Evolutionary conservation across 2,797 vertebrate species (phyloP).

Genomic region (Hipposideros larvatus): DNA sequence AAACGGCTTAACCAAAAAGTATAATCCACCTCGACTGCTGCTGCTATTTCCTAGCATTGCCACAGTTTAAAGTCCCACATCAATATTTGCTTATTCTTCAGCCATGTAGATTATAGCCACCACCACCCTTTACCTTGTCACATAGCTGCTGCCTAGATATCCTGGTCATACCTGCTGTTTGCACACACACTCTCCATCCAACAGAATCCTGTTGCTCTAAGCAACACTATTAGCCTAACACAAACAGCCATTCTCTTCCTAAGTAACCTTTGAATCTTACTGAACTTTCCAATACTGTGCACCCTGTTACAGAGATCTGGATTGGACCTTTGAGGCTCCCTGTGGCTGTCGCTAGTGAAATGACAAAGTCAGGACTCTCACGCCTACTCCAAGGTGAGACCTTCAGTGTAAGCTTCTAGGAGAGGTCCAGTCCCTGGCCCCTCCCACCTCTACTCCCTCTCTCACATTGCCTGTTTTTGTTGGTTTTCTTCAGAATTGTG

Average conservation of each 20-base stretch:
- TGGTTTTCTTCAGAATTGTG: constrained; percentile 13
- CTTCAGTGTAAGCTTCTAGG: not conserved
- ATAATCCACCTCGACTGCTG: not conserved
- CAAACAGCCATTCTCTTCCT: constrained; percentile 55
- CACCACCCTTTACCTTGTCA: not conserved
- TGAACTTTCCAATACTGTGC: not conserved
- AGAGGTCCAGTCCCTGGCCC: not conserved
- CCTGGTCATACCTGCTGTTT: not conserved
- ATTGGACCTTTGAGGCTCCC: not conserved
- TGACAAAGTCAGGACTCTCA: not conserved
- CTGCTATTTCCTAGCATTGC: not conserved
- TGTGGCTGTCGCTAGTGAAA: not conserved
- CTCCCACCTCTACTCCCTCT: not conserved
- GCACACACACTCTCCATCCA: not conserved
- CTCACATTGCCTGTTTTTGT: not conserved
- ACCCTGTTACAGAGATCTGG: not conserved
- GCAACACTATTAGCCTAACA: constrained; percentile 54
- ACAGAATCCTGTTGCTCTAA: constrained; percentile 63
- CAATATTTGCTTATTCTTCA: constrained; percentile 23
- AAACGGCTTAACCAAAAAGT: not conserved
- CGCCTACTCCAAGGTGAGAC: not conserved
- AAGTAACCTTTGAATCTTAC: constrained; percentile 66
- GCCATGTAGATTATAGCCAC: not conserved
- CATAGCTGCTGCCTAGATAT: not conserved
- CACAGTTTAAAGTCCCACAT: constrained; percentile 39